phyloP scores from a whole-genome alignment of 2,888 invertebrate species.

The Agrypnus murinus region DNA sequence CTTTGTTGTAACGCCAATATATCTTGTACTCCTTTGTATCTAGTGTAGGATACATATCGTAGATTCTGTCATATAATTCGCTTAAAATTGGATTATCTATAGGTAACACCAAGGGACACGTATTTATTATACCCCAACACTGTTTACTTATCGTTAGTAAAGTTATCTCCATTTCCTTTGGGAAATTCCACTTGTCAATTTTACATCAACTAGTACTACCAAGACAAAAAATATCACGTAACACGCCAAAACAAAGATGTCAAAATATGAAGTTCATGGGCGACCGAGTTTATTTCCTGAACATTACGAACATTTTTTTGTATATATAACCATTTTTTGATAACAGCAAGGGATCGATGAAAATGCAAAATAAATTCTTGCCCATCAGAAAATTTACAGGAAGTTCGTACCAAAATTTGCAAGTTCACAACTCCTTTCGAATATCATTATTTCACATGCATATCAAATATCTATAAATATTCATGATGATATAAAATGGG shows the following conservation, averaged over 20 bases:
- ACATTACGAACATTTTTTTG: not conserved
- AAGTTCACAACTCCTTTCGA: constrained; percentile 33
- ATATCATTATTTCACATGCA: constrained; percentile 39
- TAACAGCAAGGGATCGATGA: no score
- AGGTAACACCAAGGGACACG: constrained; percentile 43
- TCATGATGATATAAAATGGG: constrained; percentile 37
- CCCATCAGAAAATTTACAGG: constrained; percentile 14
- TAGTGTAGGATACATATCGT: constrained; percentile 55
- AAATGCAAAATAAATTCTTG: constrained; percentile 27
- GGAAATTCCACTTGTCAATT: constrained; percentile 16
- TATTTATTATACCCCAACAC: constrained; percentile 56
- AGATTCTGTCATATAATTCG: constrained; percentile 54
- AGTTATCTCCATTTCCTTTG: constrained; percentile 51
- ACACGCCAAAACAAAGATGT: no score
- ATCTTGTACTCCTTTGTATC: constrained; percentile 49
- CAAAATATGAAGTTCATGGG: not conserved
- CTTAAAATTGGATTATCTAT: constrained; percentile 35
- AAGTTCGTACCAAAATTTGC: constrained; percentile 29
- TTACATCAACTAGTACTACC: not conserved
- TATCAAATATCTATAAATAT: constrained; percentile 41
- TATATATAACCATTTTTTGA: no score
- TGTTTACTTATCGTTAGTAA: constrained; percentile 58
- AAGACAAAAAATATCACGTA: no score
- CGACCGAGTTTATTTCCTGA: not conserved
- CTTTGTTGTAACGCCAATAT: constrained; percentile 60